Percentiles rank a stretch among this genome's conserved stretches.
These are phyloP conservation scores for Argyra leucocephala DNA, from an alignment of 2,888 invertebrate genomes.

Conservation along the genomic window DNA sequence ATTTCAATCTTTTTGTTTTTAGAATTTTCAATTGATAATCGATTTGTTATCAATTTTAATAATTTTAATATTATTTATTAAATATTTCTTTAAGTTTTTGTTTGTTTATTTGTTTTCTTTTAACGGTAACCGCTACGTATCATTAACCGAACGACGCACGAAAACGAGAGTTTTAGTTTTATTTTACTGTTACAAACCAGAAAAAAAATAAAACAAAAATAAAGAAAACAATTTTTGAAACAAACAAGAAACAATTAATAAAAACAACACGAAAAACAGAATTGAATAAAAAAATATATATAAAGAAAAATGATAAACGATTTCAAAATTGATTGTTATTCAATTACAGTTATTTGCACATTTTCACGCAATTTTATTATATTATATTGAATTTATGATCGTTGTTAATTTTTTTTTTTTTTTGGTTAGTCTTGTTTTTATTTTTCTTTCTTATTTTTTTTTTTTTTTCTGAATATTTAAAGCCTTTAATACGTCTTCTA, in stretches of 20 bases:
- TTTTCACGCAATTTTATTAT: not conserved
- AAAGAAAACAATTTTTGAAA: not conserved
- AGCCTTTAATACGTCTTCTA: not conserved
- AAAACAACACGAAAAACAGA: too few species aligned
- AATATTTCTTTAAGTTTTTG: too few species aligned
- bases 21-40: too few species aligned
- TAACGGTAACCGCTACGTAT: too few species aligned
- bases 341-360: slow-evolving; percentile 6
- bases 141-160: too few species aligned
- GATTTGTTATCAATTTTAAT: too few species aligned
- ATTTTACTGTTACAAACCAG: not conserved
- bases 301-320: not conserved
- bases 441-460: not conserved
- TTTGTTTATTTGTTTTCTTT: too few species aligned
- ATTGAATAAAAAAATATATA: not conserved
- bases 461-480: not conserved
- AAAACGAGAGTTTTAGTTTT: not conserved
- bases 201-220: not conserved
- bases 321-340: slow-evolving; percentile 2
- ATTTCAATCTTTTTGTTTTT: too few species aligned
- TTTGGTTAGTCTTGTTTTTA: not conserved
- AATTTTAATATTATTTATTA: too few species aligned
- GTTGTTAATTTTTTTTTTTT: not conserved
- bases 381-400: not conserved
- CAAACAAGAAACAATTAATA: not conserved